phyloP scores from a whole-genome alignment of 2,797 vertebrate species.

The Anguilla obscura region DNA sequence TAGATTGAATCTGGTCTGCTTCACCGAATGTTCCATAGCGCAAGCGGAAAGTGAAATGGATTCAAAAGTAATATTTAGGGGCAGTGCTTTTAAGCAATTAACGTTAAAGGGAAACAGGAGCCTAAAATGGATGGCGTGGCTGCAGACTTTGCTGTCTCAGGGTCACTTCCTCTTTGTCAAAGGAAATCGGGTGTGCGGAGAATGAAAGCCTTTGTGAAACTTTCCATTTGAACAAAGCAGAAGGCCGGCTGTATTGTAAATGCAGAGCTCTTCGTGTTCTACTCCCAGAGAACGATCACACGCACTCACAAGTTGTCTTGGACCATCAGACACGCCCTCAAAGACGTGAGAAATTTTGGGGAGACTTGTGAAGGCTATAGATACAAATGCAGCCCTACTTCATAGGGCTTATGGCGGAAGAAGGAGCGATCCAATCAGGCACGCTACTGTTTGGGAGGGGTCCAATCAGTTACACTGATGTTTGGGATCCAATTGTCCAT shows the following conservation, averaged over 20 bases:
- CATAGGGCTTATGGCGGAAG: neutral
- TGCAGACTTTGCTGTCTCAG: neutral
- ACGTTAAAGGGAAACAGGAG: neutral
- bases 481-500: neutral
- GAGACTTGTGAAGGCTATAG: constrained; percentile 57
- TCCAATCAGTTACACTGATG: neutral
- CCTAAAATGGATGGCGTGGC: neutral
- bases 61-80: constrained; percentile 7
- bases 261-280: constrained; percentile 6
- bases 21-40: neutral
- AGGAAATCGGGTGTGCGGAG: neutral
- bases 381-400: constrained; percentile 37
- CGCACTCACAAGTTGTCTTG: constrained; percentile 37
- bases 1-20: neutral
- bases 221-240: constrained; percentile 36
- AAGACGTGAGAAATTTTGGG: constrained; percentile 66
- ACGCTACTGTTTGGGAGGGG: neutral
- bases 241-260: constrained; percentile 25
- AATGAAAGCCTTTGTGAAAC: constrained; percentile 39
- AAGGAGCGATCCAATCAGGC: neutral
- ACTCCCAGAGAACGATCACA: constrained; percentile 20
- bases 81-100: neutral
- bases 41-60: neutral
- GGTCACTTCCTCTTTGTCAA: neutral
- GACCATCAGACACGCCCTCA: constrained; percentile 48